Conservation (phyloP, 2,113 vertebrate genomes). For the Seriola rivoliana region DNA sequence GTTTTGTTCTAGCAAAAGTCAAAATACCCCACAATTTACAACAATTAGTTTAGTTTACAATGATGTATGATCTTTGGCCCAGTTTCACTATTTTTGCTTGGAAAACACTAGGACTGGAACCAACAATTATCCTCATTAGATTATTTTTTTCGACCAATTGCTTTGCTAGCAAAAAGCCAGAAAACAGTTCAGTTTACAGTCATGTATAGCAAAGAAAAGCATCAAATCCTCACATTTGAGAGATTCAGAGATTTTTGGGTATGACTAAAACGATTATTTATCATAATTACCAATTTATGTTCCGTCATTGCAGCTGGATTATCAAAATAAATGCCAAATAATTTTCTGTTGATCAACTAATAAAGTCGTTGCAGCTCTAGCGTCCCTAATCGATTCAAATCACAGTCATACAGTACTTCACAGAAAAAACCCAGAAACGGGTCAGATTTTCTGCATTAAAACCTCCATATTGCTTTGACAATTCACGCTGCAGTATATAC, state of each 20-base stretch:
- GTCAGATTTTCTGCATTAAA: background rate
- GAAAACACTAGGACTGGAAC: background rate
- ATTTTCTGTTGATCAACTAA: background rate
- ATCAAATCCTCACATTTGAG: background rate
- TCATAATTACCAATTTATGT: no score
- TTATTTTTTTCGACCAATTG: no score
- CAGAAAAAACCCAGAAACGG: background rate
- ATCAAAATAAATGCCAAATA: background rate
- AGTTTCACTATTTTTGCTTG: no score
- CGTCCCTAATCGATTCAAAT: background rate
- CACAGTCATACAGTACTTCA: background rate
- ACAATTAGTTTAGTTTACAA: no score
- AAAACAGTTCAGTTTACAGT: background rate
- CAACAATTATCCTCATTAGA: background rate
- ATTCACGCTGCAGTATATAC: background rate
- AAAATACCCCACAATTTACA: no score
- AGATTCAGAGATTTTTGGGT: no score
- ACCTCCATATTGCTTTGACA: background rate
- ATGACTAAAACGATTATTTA: no score
- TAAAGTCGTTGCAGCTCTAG: background rate
- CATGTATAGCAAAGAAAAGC: background rate
- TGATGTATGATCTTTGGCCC: no score
- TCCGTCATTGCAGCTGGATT: background rate
- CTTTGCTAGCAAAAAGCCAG: no score
- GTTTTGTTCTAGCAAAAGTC: no score